Conservation (phyloP, 2,888 invertebrate species). For the Drosophila koepferae region DNA sequence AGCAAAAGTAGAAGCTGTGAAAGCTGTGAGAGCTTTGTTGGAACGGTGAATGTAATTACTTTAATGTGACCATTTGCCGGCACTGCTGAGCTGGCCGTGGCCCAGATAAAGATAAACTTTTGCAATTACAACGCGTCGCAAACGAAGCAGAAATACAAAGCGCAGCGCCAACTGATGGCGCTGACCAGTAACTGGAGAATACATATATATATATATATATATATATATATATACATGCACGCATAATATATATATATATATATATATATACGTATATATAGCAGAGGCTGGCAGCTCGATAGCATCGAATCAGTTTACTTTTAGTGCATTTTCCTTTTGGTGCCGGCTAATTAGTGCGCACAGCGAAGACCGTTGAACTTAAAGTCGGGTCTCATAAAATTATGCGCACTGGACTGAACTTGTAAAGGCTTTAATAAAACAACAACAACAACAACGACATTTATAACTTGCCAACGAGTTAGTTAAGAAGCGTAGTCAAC, state of each 20-base stretch:
- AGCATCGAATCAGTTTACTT: slow-evolving; percentile 76
- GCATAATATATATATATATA: background rate
- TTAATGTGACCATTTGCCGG: slow-evolving; percentile 67
- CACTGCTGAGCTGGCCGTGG: slow-evolving; percentile 57
- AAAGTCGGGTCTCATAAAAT: slow-evolving; percentile 53
- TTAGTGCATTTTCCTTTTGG: slow-evolving; percentile 61
- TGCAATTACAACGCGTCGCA: slow-evolving; percentile 76
- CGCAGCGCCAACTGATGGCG: slow-evolving; percentile 34
- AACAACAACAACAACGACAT: slow-evolving; percentile 33
- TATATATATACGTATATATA: background rate
- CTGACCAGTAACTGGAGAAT: slow-evolving; percentile 32
- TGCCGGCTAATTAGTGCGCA: slow-evolving; percentile 66
- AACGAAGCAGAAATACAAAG: slow-evolving; percentile 71
- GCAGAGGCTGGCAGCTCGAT: slow-evolving; percentile 50
- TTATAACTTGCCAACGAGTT: slow-evolving; percentile 24
- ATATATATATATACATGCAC: background rate
- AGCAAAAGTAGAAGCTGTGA: background rate
- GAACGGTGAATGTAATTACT: slow-evolving; percentile 59
- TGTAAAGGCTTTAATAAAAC: slow-evolving; percentile 43
- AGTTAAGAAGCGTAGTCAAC: background rate
- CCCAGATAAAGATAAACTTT: slow-evolving; percentile 79
- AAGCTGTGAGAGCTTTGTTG: slow-evolving; percentile 23
- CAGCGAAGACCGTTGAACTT: slow-evolving; percentile 34
- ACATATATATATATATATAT: background rate
- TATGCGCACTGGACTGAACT: slow-evolving; percentile 59